Evolutionary conservation across 2,113 vertebrate species (phyloP).

Genomic region (Mormoops blainvillei): DNA sequence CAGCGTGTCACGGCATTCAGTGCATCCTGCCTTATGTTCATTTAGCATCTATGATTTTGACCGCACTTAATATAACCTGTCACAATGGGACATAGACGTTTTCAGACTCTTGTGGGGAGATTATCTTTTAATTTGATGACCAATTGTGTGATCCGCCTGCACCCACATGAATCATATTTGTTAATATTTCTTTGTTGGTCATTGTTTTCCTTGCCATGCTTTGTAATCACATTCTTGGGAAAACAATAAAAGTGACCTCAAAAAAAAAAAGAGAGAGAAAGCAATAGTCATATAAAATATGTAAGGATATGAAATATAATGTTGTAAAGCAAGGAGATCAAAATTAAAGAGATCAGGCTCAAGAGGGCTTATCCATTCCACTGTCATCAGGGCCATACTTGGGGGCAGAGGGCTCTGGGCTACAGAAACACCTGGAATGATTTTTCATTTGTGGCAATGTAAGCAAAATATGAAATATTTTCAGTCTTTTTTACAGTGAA

Average conservation of each 20-base stretch:
- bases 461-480: background rate
- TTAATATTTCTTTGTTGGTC: background rate
- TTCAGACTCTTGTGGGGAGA: background rate
- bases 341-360: background rate
- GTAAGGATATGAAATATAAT: background rate
- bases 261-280: background rate
- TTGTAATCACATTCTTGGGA: background rate
- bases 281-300: background rate
- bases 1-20: background rate
- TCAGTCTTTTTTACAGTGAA: background rate
- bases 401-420: no score
- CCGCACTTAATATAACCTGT: background rate
- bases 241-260: background rate
- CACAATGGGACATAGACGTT: background rate
- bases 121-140: background rate
- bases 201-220: background rate
- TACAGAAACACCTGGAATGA: background rate
- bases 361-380: background rate
- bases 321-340: fast-evolving
- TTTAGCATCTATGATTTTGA: background rate
- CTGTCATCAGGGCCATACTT: background rate
- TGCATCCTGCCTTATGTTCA: background rate
- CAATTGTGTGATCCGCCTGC: background rate
- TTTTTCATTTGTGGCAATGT: background rate
- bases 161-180: background rate